A percentile compares a stretch with the other conserved stretches of the same genome.
Evolutionary conservation across 1,140 invertebrate species (phyloP).

Genomic region (Thaumetopoea pityocampa): DNA sequence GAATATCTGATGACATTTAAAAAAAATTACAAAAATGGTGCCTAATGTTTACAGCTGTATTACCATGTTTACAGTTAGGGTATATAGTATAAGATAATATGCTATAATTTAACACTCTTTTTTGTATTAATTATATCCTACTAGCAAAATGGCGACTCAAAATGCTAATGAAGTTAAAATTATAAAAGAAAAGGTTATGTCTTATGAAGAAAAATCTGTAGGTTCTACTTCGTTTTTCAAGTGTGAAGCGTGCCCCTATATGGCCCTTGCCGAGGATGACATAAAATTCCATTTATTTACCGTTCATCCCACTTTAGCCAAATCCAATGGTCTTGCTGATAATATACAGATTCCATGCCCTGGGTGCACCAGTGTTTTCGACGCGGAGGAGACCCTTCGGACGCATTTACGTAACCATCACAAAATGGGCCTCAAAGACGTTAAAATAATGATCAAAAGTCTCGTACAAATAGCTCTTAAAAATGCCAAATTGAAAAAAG

Average conservation of each 20-base stretch:
- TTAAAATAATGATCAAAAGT: constrained; percentile 68
- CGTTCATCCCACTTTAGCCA: constrained; percentile 57
- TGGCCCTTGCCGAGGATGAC: constrained; percentile 67
- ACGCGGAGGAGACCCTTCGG: constrained; percentile 58
- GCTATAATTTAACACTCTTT: too few relatives aligned
- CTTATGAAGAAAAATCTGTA: constrained; percentile 68
- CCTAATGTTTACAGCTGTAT: constrained; percentile 20
- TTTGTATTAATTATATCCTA: too few relatives aligned
- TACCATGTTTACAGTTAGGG: constrained; percentile 3
- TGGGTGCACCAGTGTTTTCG: constrained; percentile 61
- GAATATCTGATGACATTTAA: background rate
- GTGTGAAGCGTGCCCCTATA: constrained; percentile 70
- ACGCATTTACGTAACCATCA: constrained; percentile 68
- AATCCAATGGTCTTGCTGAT: constrained; percentile 60
- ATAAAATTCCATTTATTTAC: constrained; percentile 71
- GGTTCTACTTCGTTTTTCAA: constrained; percentile 68
- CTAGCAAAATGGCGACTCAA: constrained; percentile 27
- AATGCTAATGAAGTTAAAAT: constrained; percentile 38
- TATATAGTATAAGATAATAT: constrained; percentile 3
- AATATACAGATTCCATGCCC: constrained; percentile 66
- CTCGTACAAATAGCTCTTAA: constrained; percentile 66
- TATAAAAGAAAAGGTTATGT: constrained; percentile 61
- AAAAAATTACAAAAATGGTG: constrained; percentile 4
- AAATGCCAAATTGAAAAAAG: constrained; percentile 66
- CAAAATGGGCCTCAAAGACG: constrained; percentile 72